Evolutionary conservation across 2,113 vertebrate genomes (phyloP).

Genomic region (Pelodiscus sinensis): DNA sequence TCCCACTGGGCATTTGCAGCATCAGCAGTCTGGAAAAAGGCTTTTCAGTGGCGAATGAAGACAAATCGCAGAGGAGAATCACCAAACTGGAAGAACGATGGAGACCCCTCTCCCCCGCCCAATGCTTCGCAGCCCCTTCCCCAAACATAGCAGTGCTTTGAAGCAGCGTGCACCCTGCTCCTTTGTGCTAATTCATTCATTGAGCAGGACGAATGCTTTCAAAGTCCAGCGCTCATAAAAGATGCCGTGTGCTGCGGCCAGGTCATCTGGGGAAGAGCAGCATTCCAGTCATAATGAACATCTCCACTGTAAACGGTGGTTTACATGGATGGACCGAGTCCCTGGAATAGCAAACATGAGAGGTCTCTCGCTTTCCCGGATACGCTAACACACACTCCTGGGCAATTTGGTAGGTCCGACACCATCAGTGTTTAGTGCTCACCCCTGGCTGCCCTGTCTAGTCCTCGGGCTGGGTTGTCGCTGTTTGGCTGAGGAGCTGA

Average conservation of each 20-base stretch:
- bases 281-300: not conserved
- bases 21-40: not conserved
- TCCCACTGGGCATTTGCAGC: not conserved
- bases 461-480: not conserved
- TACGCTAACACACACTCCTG: not conserved
- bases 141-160: not conserved
- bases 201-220: not conserved
- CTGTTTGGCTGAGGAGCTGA: not conserved
- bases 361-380: not conserved
- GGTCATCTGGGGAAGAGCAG: not conserved
- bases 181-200: not conserved
- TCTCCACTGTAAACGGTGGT: not conserved
- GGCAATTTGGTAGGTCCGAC: not conserved
- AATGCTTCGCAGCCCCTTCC: not conserved
- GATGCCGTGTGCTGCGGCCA: not conserved
- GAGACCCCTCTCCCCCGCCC: not conserved
- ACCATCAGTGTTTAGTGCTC: not conserved
- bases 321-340: rapidly evolving
- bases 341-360: rapidly evolving
- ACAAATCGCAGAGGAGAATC: not conserved
- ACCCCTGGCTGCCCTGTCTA: rapidly evolving
- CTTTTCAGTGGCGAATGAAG: not conserved
- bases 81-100: not conserved
- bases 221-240: not conserved
- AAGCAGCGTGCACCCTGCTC: not conserved